Conservation (phyloP, 2,797 vertebrate genomes). For the Hydrolagus colliei region DNA sequence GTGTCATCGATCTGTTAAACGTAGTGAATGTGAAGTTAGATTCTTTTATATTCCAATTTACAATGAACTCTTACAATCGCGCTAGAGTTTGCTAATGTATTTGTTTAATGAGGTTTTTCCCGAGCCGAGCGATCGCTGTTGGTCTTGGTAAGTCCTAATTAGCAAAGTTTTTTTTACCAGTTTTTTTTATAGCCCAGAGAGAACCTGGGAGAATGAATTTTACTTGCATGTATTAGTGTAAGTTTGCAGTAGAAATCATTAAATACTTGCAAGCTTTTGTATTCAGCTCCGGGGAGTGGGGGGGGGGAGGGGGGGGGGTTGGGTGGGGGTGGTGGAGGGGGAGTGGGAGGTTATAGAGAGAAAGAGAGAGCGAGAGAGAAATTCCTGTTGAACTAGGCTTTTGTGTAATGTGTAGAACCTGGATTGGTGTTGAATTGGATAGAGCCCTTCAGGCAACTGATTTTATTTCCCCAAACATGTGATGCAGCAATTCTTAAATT, state of each 20-base stretch:
- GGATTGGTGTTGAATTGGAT: too few species aligned
- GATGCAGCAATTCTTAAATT: not conserved
- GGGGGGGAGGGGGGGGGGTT: too few species aligned
- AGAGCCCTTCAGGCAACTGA: not conserved
- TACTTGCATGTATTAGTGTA: not conserved
- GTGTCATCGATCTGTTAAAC: not conserved
- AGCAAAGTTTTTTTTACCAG: not conserved
- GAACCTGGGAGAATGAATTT: not conserved
- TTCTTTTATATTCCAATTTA: not conserved
- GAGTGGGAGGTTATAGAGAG: too few species aligned
- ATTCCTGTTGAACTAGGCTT: too few species aligned
- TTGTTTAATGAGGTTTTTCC: not conserved
- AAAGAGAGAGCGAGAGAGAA: too few species aligned
- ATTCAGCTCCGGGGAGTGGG: too few species aligned
- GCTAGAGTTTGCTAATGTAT: not conserved
- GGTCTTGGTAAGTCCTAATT: not conserved
- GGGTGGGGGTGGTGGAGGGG: too few species aligned
- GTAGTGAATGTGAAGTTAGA: not conserved
- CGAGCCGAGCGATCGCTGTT: not conserved
- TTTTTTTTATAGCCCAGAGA: not conserved
- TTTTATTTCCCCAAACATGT: not conserved
- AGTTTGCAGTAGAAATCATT: not conserved
- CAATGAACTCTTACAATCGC: not conserved
- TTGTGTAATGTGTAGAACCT: too few species aligned
- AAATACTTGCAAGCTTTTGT: not conserved